Base-by-base conservation (phyloP, 30 jellyfish, hydroid and myxozoan species). In the Hydra vulgaris region DNA sequence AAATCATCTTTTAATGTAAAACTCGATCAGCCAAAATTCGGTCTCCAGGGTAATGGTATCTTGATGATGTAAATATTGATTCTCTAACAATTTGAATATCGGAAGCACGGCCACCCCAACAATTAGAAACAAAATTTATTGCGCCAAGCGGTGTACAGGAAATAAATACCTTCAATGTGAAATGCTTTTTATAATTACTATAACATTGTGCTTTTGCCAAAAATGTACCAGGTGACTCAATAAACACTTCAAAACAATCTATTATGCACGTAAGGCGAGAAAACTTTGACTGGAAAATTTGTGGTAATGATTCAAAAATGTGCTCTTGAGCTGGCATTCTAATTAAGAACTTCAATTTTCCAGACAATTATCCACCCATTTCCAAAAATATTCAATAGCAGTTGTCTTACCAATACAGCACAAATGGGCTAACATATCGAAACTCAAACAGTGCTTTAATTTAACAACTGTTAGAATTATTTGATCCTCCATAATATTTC, bases 101-200 rank as follows among this genome's bases (percentile, higher is more conserved):
- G 1, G 94, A 56, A 70, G n/a, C n/a, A n/a, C n/a, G n/a, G n/a
- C n/a, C n/a, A n/a, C n/a, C n/a, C n/a, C n/a, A n/a, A n/a, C n/a
- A 86, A 18, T 52, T 71, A 3, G 87, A 80, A 27, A 86, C 15
- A 86, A 72, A 86, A 8, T 86, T 80, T 4, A 80, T 21, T 7
- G 94, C 94, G 0, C 95, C 95, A 18, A 73, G 40, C 7, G 87
- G 95, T 19, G 66, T 80, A 16, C 71, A 52, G 82, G 88, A 52
- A 17, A 86, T 85, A 1, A 85, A 79, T 56, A 79, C 82, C 27
- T 85, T 86, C 3, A 80, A 76, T 0, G 95, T 86, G 25, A 82
- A 27, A 66, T 80, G 87, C n/a, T n/a, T n/a, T n/a, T n/a, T n/a
- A n/a, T n/a, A n/a, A n/a, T n/a, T n/a, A n/a, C n/a, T n/a, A n/a